A percentile compares a stretch with the other conserved stretches of the same genome.
These are phyloP conservation scores for Acipenser transmontanus DNA, from an alignment of 2,797 vertebrate species.

Conservation along the genomic window DNA sequence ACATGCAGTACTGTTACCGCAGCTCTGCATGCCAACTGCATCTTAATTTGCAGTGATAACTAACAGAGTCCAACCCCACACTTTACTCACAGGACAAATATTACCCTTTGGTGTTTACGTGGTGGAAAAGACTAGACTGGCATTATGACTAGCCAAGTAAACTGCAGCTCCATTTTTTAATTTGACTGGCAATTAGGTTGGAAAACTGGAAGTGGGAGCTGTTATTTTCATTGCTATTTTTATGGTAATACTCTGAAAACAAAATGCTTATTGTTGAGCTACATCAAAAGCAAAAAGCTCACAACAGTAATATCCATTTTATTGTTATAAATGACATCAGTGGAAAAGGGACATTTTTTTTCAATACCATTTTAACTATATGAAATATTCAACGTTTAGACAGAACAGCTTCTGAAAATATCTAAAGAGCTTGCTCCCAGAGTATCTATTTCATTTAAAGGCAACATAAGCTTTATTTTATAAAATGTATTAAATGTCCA, in stretches of 20 bases:
- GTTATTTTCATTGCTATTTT: neutral
- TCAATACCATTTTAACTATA: conserved; percentile 11
- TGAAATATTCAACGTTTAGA: conserved; percentile 24
- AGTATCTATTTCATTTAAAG: conserved; percentile 15
- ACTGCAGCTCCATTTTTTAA: neutral
- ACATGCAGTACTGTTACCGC: too few relatives aligned
- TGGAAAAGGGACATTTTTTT: neutral
- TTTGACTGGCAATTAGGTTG: neutral
- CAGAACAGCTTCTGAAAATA: conserved; percentile 23
- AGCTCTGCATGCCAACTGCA: too few relatives aligned
- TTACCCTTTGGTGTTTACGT: too few relatives aligned
- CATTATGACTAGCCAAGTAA: too few relatives aligned
- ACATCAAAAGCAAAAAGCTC: neutral
- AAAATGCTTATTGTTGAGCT: neutral
- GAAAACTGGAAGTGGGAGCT: neutral
- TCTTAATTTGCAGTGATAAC: too few relatives aligned
- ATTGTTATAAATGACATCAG: conserved; percentile 1
- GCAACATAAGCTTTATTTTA: conserved; percentile 10
- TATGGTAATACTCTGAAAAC: neutral
- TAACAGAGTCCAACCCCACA: too few relatives aligned
- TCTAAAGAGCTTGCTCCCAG: conserved; percentile 12
- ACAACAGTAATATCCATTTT: neutral
- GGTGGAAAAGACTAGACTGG: too few relatives aligned
- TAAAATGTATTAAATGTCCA: conserved; percentile 10
- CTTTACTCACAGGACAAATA: too few relatives aligned